A percentile compares a stretch with the other conserved stretches of the same genome.
These are phyloP conservation scores for Chironomus riparius DNA, from an alignment of 2,888 invertebrate species.

Conservation along the genomic window DNA sequence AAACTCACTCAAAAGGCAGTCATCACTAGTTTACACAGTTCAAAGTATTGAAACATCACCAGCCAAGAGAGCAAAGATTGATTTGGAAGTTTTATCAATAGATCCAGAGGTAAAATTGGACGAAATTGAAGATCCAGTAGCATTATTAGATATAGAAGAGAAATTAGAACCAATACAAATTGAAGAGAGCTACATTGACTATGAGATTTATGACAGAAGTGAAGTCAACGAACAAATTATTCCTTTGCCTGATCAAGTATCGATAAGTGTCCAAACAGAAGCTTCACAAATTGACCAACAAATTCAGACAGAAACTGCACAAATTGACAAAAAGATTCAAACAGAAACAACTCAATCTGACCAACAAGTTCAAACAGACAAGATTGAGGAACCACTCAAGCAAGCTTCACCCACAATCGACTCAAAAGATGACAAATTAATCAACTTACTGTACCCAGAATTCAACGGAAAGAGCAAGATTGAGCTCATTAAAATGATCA, in stretches of 20 bases:
- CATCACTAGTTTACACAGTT: too few relatives aligned
- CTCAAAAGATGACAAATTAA: conserved; percentile 3
- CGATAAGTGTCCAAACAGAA: too few relatives aligned
- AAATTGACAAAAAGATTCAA: too few relatives aligned
- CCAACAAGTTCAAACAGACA: not conserved
- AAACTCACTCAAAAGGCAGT: not conserved
- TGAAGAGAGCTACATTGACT: too few relatives aligned
- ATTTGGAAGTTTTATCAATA: too few relatives aligned
- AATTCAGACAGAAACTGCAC: not conserved
- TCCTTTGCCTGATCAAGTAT: too few relatives aligned
- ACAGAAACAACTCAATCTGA: too few relatives aligned
- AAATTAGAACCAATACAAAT: not conserved
- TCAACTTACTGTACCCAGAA: conserved; percentile 1
- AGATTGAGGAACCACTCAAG: not conserved
- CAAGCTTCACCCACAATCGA: not conserved
- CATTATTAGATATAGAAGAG: not conserved
- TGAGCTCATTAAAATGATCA: not conserved
- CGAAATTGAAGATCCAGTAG: not conserved
- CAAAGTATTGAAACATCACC: not conserved
- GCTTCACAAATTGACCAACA: too few relatives aligned
- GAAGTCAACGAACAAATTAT: too few relatives aligned
- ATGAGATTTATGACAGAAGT: too few relatives aligned
- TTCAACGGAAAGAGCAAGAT: not conserved
- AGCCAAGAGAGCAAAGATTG: not conserved
- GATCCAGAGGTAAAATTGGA: too few relatives aligned